Conservation (phyloP, 2,797 vertebrate genomes). For the Poeciliopsis infans region DNA sequence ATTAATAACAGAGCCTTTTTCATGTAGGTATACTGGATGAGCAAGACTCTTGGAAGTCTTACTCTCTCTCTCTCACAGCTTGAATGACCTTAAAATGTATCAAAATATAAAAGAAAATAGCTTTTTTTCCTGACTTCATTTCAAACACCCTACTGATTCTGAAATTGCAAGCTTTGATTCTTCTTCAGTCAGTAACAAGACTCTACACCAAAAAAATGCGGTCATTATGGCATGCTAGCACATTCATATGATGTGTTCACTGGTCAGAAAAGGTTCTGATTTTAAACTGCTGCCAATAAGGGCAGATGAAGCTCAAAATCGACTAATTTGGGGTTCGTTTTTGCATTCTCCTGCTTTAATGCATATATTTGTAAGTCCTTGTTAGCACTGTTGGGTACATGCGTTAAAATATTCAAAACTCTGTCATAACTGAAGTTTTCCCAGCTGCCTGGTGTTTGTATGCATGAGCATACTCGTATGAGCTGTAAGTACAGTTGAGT, state of each 20-base stretch:
- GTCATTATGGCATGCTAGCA: neutral
- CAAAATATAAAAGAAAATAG: neutral
- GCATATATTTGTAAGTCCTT: neutral
- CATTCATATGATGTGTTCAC: neutral
- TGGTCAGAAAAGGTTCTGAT: neutral
- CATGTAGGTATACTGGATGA: neutral
- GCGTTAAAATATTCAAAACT: constrained; percentile 3
- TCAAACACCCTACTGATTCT: neutral
- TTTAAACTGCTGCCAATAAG: neutral
- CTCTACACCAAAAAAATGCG: neutral
- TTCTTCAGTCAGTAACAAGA: neutral
- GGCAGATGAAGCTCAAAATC: neutral
- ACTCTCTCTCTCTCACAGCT: neutral
- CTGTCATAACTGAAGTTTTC: neutral
- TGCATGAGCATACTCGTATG: neutral
- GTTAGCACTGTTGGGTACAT: constrained; percentile 27
- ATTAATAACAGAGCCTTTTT: neutral
- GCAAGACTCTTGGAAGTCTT: neutral
- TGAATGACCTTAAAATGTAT: neutral
- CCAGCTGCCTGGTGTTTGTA: neutral
- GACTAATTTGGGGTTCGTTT: neutral
- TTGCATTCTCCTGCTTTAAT: neutral
- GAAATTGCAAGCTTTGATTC: neutral
- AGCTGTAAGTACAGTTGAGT: neutral
- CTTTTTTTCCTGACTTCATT: neutral